Conservation (phyloP, 2,888 invertebrate genomes). For the Didymodactylos carnosus region DNA sequence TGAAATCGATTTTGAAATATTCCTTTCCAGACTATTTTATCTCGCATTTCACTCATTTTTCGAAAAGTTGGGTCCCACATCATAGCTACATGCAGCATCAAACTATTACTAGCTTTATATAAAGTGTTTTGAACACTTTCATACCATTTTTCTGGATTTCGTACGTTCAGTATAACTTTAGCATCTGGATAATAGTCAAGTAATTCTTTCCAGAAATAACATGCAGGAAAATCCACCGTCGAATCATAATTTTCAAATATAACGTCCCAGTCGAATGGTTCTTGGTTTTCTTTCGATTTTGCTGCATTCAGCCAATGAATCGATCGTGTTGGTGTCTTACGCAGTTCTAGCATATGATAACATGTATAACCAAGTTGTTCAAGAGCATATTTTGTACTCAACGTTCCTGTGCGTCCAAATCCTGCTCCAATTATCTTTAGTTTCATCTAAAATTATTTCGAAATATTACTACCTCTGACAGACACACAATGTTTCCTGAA, state of each 20-base stretch:
- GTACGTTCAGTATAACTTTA: slow-evolving; percentile 9
- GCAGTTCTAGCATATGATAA: slow-evolving; percentile 12
- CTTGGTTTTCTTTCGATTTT: background rate
- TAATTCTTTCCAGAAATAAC: slow-evolving; percentile 11
- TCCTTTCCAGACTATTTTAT: background rate
- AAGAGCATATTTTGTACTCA: background rate
- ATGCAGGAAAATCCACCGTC: slow-evolving; percentile 4
- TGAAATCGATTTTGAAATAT: background rate
- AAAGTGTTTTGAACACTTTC: background rate
- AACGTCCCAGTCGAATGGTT: background rate
- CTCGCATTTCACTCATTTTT: background rate
- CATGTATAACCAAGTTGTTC: slow-evolving; percentile 2
- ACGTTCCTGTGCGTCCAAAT: slow-evolving; percentile 9
- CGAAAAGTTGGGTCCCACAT: background rate
- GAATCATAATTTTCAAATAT: background rate
- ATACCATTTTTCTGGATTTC: slow-evolving; percentile 6
- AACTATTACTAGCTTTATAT: background rate
- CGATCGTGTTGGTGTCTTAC: background rate
- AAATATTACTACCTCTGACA: no score
- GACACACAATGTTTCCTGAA: no score
- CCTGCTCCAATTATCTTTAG: slow-evolving; percentile 10
- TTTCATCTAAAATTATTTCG: no score
- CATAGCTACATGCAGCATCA: background rate
- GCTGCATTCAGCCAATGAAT: background rate
- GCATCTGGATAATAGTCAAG: slow-evolving; percentile 14